Evolutionary conservation across 2,797 vertebrate species (phyloP).

Genomic region (Poecilia gillii): DNA sequence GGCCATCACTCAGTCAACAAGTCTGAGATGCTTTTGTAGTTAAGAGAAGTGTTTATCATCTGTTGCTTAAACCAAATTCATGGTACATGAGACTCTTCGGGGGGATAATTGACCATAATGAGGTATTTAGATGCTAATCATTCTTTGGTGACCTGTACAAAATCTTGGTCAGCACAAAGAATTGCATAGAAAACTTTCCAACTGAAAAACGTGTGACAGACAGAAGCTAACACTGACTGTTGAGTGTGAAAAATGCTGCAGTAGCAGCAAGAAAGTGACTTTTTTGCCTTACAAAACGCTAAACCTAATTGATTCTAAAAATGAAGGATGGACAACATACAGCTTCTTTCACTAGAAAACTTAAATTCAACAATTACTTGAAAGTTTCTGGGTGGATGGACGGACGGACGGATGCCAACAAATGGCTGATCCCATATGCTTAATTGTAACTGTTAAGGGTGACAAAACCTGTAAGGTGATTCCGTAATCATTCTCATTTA

Average conservation of each 20-base stretch:
- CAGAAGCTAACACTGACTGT: background rate
- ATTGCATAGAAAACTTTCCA: background rate
- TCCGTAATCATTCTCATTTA: background rate
- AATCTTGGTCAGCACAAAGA: background rate
- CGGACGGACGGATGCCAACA: background rate
- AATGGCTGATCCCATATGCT: background rate
- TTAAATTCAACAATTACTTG: background rate
- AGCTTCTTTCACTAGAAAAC: background rate
- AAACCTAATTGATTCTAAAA: background rate
- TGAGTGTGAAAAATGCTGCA: background rate
- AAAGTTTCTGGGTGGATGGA: background rate
- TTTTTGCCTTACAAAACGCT: background rate
- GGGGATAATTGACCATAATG: slow-evolving; percentile 22
- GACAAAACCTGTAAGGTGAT: background rate
- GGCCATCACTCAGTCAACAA: slow-evolving; percentile 36
- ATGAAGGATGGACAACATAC: background rate
- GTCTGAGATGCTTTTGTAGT: slow-evolving; percentile 18
- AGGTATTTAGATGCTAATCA: background rate
- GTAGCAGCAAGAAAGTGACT: background rate
- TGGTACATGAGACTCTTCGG: background rate
- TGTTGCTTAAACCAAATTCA: slow-evolving; percentile 24
- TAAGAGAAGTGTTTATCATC: slow-evolving; percentile 22
- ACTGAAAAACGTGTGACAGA: background rate
- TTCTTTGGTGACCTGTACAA: background rate
- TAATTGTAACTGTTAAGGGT: background rate